These are phyloP conservation scores for Nomada goodeniana DNA, from an alignment of 2,888 invertebrate genomes.

Conservation along the genomic window DNA sequence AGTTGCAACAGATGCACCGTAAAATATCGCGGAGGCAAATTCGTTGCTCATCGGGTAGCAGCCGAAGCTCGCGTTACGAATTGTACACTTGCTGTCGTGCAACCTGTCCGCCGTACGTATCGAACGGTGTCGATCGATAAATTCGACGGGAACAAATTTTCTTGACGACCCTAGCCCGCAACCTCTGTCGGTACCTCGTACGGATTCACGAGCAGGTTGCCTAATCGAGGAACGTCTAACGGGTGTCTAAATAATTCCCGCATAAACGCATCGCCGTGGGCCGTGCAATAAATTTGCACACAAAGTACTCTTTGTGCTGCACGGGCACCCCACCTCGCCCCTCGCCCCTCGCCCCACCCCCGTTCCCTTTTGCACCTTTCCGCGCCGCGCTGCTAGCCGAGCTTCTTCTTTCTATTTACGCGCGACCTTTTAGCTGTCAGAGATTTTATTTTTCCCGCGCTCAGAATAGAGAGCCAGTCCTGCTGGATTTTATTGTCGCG, in stretches of 20 bases:
- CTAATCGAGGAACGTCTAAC: slow-evolving; percentile 65
- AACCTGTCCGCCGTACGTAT: no score
- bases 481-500: slow-evolving; percentile 21
- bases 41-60: no score
- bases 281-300: slow-evolving; percentile 70
- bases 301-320: slow-evolving; percentile 70
- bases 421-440: slow-evolving; percentile 50
- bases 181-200: slow-evolving; percentile 35
- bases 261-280: slow-evolving; percentile 50
- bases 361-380: slow-evolving; percentile 45
- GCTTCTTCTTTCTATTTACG: slow-evolving; percentile 46
- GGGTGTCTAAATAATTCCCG: slow-evolving; percentile 68
- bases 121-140: not conserved
- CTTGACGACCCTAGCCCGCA: slow-evolving; percentile 22
- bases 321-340: not conserved
- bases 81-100: no score
- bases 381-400: slow-evolving; percentile 28
- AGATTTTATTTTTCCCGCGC: slow-evolving; percentile 35
- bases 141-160: slow-evolving; percentile 42
- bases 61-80: no score
- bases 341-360: not conserved
- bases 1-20: no score
- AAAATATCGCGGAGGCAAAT: no score
- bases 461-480: slow-evolving; percentile 2
- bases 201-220: slow-evolving; percentile 46